Percentiles rank a stretch among this genome's conserved stretches.
Conservation (phyloP, 23 tunicate genomes). For the Styela clava region DNA sequence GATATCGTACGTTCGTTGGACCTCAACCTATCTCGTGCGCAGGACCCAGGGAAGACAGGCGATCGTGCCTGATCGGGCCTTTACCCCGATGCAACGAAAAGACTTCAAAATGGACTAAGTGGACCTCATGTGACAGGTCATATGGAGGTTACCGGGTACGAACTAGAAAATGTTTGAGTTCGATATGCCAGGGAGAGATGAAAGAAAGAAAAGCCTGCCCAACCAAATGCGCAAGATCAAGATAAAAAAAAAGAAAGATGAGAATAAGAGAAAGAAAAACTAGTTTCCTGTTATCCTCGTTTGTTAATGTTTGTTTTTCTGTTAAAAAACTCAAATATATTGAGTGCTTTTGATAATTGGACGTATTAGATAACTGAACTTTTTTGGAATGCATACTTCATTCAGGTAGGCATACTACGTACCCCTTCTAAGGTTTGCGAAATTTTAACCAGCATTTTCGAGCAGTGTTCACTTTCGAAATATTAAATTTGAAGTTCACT, state of each 20-base stretch:
- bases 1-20: constrained; percentile 19
- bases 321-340: neutral
- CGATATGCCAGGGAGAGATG: constrained; percentile 6
- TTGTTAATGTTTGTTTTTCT: neutral
- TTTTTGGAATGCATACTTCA: no score
- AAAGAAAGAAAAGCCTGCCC: constrained; percentile 4
- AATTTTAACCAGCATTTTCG: no score
- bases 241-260: neutral
- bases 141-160: constrained; percentile 43
- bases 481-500: no score
- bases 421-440: no score
- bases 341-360: no score
- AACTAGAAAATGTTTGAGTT: constrained; percentile 1
- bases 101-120: constrained; percentile 35
- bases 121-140: constrained; percentile 28
- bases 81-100: constrained; percentile 33
- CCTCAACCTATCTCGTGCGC: constrained; percentile 28
- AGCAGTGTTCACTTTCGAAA: no score
- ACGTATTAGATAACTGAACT: no score
- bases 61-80: constrained; percentile 38
- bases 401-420: no score
- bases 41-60: constrained; percentile 24
- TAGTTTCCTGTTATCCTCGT: neutral
- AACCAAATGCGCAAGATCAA: neutral
- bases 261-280: neutral